Base-by-base conservation (phyloP, 2,888 invertebrate species). In the Strigamia maritima region DNA sequence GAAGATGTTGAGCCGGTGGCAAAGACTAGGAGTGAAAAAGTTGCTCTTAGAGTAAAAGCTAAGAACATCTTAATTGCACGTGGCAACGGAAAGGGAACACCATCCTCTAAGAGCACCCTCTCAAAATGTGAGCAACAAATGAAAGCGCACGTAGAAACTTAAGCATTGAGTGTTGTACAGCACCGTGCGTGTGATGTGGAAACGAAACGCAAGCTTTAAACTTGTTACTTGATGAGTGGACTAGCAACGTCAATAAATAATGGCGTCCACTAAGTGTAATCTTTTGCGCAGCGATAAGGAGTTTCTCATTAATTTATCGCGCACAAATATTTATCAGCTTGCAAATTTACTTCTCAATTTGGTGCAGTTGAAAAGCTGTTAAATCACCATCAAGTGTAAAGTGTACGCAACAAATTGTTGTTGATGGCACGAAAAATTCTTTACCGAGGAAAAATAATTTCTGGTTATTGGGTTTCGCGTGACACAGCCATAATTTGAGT, bases 11-110 rank as follows among this genome's bases (percentile, higher is more conserved):
- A 70, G 70, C 28, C 70, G 12, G 70, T 70, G 28, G 70, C 70
- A 28, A 8, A 28, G 70, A 54, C 54, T 54, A 19, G 54, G 54
- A 19, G 54, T 54, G 54, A 54, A 54, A 70, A 70, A 70, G 28
- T 24, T 70, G 70, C 70, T 70, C 14, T 70, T 70, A 28, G 24
- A 28, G 16, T 26, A 70, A 26, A 10, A 70, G 70, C 26, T 70
- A 70, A 70, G 70, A 70, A n/a, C 28, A 70, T 70, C 70, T 70
- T 70, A 70, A 70, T 70, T 70, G 70, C 70, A 70, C 70, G 70
- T 70, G 70, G 24, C 70, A 70, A 28, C 70, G 70, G 70, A 70
- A 70, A 70, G 70, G 19, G 70, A 70, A 70, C 70, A 70, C 70
- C 70, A 70, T 70, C 70, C 1, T 14, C 70, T 70, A 28, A 70